Evolutionary conservation across 1,140 invertebrate genomes (phyloP), one percentile per base, ranked within the genome.

Genomic region (Radopholus similis): DNA sequence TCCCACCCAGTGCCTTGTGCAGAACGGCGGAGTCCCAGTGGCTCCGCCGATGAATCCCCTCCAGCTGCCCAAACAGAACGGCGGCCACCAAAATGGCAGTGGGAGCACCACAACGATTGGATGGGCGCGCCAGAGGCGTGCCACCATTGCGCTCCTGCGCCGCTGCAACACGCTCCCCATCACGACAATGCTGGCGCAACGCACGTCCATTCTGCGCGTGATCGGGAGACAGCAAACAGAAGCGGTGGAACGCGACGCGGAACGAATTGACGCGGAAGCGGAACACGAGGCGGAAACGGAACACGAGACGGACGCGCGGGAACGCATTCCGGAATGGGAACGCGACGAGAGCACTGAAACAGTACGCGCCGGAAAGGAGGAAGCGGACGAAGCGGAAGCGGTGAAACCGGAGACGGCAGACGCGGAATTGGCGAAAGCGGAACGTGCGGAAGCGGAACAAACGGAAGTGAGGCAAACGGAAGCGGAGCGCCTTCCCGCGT

Each of bases 31-130:
- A 5, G 5, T 47, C n/a, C 44, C 44, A 15, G 18, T 47, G 2
- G 5, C 44, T n/a, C n/a, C 44, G 26, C 44, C 44, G 44, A 68
- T 47, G 53, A 68, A 35, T 35, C 58, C 34, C 44, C 26, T 44
- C 21, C 66, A 71, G 53, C n/a, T 51, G 13, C 38, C 9, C 49
- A 42, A 53, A 18, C 26, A 23, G n/a, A 26, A 30, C 34, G 18
- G 26, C 49, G 13, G 34, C 32, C 30, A 34, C 28, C 23, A 59
- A n/a, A n/a, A 64, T 44, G 18, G 32, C 32, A 8, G 35, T 64
- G 60, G 5, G n/a, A 9, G 44, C 44, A 23, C n/a, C 18, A 15
- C 44, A 23, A 21, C 44, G 44, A n/a, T n/a, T 47, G 44, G 26
- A 47, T n/a, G 44, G 44, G 35, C 40, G 44, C 44, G 6, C n/a